These are phyloP conservation scores for Panthera tigris DNA, from an alignment of 2,113 vertebrate species.

Conservation along the genomic window DNA sequence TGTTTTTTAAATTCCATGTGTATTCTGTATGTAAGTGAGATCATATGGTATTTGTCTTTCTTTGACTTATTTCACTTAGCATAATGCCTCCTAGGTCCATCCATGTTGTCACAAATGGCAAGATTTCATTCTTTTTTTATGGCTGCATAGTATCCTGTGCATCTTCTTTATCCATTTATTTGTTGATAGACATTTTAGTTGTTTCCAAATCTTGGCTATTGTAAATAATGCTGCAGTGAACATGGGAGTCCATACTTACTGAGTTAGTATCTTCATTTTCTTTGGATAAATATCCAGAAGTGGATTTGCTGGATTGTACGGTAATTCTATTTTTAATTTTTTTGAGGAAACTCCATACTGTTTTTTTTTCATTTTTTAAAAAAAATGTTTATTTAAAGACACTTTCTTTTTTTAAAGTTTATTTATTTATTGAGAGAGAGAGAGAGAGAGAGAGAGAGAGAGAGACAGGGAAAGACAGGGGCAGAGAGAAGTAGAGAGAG, in stretches of 20 bases:
- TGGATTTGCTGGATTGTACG: neutral
- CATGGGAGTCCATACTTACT: neutral
- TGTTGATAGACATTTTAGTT: neutral
- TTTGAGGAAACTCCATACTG: neutral
- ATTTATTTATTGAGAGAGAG: too few species aligned
- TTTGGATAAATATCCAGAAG: neutral
- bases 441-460: too few species aligned
- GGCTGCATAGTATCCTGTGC: neutral
- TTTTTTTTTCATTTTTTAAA: neutral
- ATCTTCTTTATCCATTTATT: neutral
- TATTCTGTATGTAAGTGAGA: neutral
- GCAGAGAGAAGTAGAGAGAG: too few species aligned
- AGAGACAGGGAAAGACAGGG: too few species aligned
- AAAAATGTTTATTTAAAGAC: too few species aligned
- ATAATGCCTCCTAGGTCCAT: neutral
- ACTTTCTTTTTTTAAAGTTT: too few species aligned
- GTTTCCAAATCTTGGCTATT: neutral
- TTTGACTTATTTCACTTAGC: neutral
- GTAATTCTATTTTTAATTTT: neutral
- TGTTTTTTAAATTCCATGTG: neutral
- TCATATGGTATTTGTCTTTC: neutral
- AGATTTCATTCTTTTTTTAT: neutral
- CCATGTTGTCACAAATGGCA: neutral
- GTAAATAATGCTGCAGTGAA: neutral
- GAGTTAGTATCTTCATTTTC: neutral